Conservation (phyloP, 2,113 vertebrate species). For the Xenus cinereus region DNA sequence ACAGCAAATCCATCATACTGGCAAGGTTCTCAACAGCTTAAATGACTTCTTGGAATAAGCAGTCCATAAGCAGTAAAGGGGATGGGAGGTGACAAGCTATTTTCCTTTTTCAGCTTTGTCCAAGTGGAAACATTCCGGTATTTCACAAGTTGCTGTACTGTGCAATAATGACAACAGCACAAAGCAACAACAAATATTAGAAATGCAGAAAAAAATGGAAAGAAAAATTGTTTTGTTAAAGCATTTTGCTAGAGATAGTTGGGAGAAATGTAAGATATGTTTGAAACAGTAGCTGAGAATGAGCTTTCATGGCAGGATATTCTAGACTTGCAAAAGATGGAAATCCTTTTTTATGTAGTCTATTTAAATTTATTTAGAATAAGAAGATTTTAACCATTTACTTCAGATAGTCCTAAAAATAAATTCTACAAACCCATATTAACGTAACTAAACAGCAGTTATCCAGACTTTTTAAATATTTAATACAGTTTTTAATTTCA, state of each 20-base stretch:
- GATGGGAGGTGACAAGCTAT: neutral
- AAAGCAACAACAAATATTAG: neutral
- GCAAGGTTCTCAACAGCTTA: neutral
- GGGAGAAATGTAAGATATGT: neutral
- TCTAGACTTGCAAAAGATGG: neutral
- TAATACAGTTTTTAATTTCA: neutral
- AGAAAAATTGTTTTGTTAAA: neutral
- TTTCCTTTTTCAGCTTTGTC: neutral
- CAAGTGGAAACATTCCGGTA: neutral
- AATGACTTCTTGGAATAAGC: neutral
- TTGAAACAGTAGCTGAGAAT: neutral
- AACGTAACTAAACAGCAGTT: neutral
- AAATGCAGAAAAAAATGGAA: neutral
- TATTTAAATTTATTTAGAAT: neutral
- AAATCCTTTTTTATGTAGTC: neutral
- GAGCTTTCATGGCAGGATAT: neutral
- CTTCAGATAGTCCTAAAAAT: neutral
- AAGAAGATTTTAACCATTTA: neutral
- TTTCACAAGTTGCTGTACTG: neutral
- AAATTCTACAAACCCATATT: neutral
- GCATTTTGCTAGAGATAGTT: neutral
- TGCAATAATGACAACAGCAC: neutral
- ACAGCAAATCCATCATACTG: neutral
- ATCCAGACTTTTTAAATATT: neutral
- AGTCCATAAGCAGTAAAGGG: neutral